Evolutionary conservation across 2,113 vertebrate species (phyloP).

Genomic region (Mustelus asterias): DNA sequence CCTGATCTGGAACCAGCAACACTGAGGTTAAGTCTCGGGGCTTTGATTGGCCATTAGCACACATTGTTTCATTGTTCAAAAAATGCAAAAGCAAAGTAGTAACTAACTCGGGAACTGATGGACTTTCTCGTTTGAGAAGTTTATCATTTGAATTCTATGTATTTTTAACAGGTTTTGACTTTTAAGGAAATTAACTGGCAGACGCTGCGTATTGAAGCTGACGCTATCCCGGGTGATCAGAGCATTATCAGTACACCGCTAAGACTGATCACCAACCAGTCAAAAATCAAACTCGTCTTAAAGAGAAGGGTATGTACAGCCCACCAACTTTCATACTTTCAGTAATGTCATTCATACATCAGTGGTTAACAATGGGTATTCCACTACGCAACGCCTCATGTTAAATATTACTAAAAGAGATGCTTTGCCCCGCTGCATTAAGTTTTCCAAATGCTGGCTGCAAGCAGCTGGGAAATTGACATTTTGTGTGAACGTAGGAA

Average conservation of each 20-base stretch:
- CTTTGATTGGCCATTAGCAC: not conserved
- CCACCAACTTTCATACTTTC: not conserved
- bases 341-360: not conserved
- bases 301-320: constrained; percentile 78
- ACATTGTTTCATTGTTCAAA: not conserved
- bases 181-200: constrained; percentile 99
- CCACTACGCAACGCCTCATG: not conserved
- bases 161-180: constrained; percentile 72
- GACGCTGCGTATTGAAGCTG: constrained; percentile 86
- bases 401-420: not conserved
- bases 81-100: not conserved
- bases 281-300: constrained; percentile 85
- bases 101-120: not conserved
- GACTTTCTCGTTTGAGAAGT: not conserved
- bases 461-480: not conserved
- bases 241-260: constrained; percentile 80
- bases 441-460: not conserved
- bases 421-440: too few relatives aligned
- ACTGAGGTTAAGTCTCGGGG: not conserved
- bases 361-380: not conserved
- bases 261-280: constrained; percentile 94
- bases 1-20: not conserved
- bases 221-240: constrained; percentile 86
- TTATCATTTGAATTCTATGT: constrained; percentile 37
- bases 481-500: not conserved